Base-by-base conservation (phyloP, 2,113 vertebrate genomes). In the Leptobrachium leishanense region DNA sequence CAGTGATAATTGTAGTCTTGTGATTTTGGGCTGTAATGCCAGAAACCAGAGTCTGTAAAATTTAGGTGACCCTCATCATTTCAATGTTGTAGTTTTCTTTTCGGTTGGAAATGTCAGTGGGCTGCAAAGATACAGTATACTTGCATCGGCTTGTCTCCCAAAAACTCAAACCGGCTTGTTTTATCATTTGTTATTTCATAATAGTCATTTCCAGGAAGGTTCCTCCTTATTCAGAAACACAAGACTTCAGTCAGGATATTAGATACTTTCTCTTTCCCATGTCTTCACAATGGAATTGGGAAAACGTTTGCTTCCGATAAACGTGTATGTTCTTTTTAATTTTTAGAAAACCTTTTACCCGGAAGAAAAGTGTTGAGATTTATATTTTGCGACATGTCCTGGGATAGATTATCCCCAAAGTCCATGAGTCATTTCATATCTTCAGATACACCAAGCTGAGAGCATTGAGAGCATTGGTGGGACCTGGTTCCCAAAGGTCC, bases 91-190 rank as follows among this genome's bases (percentile, higher is more conserved):
- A 10, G 9, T 59, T 59, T 59, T 59, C 13, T 59, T 59, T 59
- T 72, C 43, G 0, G 31, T 42, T 43, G 65, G 31, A 64, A 72
- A 79, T 11, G 3, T 44, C 55, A 4, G 5, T 12, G 39, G 65
- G 65, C 4, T 39, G 65, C 2, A 40, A 31, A 50, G 46, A 50
- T 31, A 31, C 2, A 5, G 15, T 15, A 6, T 13, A 31, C 74
- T 13, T 76, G 74, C 55, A 67, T 76, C 6, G 44, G 7, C 74
- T 76, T 75, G 44, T 40, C 6, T 42, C 74, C 31, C 66, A 54
- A 13, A 53, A 65, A 46, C 63, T 2, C 41, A 15, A 54, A 11
- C 62, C 15, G 40, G 20, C 62, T 67, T 76, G 40, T 41, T 9
- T 5, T 43, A 68, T 46, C 75, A 68, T 76, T 64, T 53, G 39